Evolutionary conservation across 2,888 invertebrate species (phyloP).

Genomic region (Aspidiotus rigidus): DNA sequence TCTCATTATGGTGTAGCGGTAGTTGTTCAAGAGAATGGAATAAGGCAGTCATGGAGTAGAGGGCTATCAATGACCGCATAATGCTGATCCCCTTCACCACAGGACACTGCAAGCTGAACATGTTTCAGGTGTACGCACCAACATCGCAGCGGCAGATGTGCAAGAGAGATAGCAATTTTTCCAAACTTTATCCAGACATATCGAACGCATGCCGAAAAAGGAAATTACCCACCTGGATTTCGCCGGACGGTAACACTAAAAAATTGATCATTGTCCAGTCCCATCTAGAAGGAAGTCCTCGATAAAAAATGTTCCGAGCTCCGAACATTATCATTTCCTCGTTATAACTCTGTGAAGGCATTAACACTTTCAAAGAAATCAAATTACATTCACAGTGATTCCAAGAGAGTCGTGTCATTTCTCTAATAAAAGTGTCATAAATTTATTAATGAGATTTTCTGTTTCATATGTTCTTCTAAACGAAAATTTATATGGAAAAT

Average conservation of each 20-base stretch:
- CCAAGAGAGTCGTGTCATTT: too few species aligned
- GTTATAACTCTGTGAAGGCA: too few species aligned
- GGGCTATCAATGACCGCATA: constrained; percentile 2
- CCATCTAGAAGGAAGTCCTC: background rate
- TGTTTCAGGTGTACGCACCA: background rate
- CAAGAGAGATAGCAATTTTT: background rate
- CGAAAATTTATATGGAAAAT: too few species aligned
- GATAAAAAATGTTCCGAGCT: too few species aligned
- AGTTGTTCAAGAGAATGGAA: background rate
- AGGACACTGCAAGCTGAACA: background rate
- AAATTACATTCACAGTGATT: too few species aligned
- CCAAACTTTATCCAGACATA: background rate
- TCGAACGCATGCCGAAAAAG: background rate
- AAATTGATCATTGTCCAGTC: background rate
- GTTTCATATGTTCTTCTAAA: too few species aligned
- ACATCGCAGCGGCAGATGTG: background rate
- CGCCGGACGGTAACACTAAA: background rate
- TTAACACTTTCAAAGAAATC: too few species aligned
- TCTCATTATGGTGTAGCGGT: constrained; percentile 1
- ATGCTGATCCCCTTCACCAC: background rate
- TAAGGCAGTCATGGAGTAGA: background rate
- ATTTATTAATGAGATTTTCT: too few species aligned
- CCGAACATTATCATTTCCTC: too few species aligned
- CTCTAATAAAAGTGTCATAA: too few species aligned
- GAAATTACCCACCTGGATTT: constrained; percentile 2